These are phyloP conservation scores for Drosophila elegans DNA, from an alignment of 1,140 invertebrate genomes.

Conservation along the genomic window DNA sequence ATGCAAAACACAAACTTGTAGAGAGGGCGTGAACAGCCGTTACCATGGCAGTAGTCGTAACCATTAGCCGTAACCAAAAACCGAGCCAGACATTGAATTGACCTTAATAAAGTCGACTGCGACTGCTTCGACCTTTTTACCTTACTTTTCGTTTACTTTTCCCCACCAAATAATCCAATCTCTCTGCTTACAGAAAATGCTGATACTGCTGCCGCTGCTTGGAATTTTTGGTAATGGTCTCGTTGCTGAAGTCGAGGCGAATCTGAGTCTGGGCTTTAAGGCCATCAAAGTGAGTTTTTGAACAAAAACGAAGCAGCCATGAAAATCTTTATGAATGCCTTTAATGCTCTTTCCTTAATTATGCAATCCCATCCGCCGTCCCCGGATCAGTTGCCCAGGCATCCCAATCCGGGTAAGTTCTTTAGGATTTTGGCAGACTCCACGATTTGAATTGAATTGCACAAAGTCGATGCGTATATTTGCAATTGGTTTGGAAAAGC, in stretches of 20 bases:
- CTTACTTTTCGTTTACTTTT: slow-evolving; percentile 31
- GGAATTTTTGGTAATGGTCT: slow-evolving; percentile 77
- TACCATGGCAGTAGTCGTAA: slow-evolving; percentile 58
- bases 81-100: slow-evolving; percentile 78
- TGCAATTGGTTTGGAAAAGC: slow-evolving; percentile 48
- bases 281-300: slow-evolving; percentile 78
- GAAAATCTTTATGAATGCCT: slow-evolving; percentile 58
- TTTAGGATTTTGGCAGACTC: slow-evolving; percentile 17
- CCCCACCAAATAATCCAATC: slow-evolving; percentile 35
- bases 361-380: slow-evolving; percentile 20
- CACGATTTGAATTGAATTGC: slow-evolving; percentile 29
- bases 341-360: slow-evolving; percentile 66
- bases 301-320: slow-evolving; percentile 25
- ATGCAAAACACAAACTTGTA: slow-evolving; percentile 51
- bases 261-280: slow-evolving; percentile 79
- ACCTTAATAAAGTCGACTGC: slow-evolving; percentile 78
- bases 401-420: slow-evolving; percentile 78
- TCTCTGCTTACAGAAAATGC: slow-evolving; percentile 74
- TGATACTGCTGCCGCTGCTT: slow-evolving; percentile 80
- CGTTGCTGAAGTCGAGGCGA: slow-evolving; percentile 72
- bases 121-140: slow-evolving; percentile 50
- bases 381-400: slow-evolving; percentile 66
- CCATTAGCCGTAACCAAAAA: slow-evolving; percentile 72
- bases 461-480: slow-evolving; percentile 29
- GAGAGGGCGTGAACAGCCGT: slow-evolving; percentile 9